These are phyloP conservation scores for Pseudocheirus occidentalis DNA, from an alignment of 2,797 vertebrate genomes.

Conservation along the genomic window DNA sequence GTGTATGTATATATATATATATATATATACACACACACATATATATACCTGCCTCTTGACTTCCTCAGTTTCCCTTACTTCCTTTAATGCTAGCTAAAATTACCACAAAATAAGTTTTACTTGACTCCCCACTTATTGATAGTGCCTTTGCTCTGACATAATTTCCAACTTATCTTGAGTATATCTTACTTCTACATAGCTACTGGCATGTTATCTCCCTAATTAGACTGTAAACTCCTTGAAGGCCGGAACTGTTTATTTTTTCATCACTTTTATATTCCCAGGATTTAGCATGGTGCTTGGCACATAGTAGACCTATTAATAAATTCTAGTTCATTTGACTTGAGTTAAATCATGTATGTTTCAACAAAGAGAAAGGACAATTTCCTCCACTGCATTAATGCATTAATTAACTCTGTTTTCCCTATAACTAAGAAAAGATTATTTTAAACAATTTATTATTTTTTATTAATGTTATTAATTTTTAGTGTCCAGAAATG, in stretches of 20 bases:
- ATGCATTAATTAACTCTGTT: neutral
- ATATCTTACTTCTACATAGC: neutral
- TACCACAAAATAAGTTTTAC: neutral
- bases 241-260: neutral
- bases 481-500: neutral
- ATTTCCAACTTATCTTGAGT: neutral
- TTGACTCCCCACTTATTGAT: neutral
- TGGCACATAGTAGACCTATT: neutral
- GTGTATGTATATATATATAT: too few relatives aligned
- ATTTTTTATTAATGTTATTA: neutral
- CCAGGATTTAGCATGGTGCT: neutral
- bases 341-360: neutral
- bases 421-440: neutral
- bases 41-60: neutral
- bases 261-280: neutral
- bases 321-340: neutral
- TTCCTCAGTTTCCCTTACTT: neutral
- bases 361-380: neutral
- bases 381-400: neutral
- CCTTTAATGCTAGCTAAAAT: neutral
- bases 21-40: too few relatives aligned
- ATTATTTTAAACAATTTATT: neutral
- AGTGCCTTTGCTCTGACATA: neutral
- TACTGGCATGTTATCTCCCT: neutral
- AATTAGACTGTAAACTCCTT: neutral